Base-by-base conservation (phyloP, 2,888 invertebrate species). In the Tetrapedia diversipes region DNA sequence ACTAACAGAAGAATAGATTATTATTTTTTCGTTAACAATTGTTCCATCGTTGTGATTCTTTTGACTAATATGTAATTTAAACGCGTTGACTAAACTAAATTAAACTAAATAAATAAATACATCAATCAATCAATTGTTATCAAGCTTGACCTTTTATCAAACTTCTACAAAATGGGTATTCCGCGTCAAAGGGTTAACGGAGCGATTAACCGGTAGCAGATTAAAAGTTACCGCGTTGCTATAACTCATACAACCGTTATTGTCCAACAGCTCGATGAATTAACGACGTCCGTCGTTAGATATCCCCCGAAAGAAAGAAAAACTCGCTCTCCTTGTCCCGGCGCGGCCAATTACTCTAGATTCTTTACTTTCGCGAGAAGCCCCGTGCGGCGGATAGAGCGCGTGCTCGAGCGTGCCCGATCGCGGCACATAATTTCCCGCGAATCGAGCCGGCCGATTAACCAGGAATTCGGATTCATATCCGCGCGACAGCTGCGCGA, bases 281-380 rank as follows among this genome's bases (percentile, higher is more conserved):
- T 41, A 41, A 60, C 51, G 24, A 64, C 51, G 59, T 67, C 53
- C 34, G 29, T 53, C 67, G 61, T 73, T 60, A 65, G 80, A 64
- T 77, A 73, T 74, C 64, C 67, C 27, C 45, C 29, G 65, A 51
- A 70, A 59, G 54, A 69, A 39, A 78, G 69, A 86, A 83, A 86
- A 83, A 86, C 84, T 83, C 64, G 86, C 83, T 87, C 84, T 82
- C 87, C 86, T 87, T 87, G 87, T 77, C 84, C 86, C 83, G 81
- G 16, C 78, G 63, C 63, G 65, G 79, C 74, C 78, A 87, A 86
- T 87, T 86, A 83, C 84, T 80, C 80, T 81, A 83, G 77, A 81
- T 84, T 82, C 77, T 81, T 84, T 75, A 85, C 86, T 86, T 85
- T 85, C 84, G 81, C 82, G 79, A 68, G 77, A 66, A 66, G 77